Base-by-base conservation (phyloP, 92 coral and sea anemone species). In the Parazoanthus swiftii region DNA sequence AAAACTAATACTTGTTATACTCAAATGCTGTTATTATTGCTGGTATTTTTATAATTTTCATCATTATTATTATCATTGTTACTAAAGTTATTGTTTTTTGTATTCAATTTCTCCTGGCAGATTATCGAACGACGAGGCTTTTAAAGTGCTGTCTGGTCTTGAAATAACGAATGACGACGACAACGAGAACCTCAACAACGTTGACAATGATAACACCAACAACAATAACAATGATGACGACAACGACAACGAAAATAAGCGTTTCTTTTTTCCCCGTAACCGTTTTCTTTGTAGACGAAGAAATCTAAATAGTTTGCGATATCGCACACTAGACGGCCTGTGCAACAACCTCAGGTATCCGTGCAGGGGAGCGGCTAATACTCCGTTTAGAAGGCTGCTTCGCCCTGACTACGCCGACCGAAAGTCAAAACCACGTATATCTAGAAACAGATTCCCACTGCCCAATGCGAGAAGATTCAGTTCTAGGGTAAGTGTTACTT, bases 281-380 rank as follows among this genome's bases (percentile, higher is more conserved):
- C 65, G 65, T 2, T 11, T 11, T 56, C 1, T 11, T 1, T 56
- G 65, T 56, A 11, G 20, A 56, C 20, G 18, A 56, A 8, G 65
- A 13, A 14, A 56, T 56, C 3, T 1, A 56, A 56, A 3, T 4
- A 56, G 15, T 29, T 29, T 29, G 4, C 65, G 20, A 56, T 56
- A 56, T 56, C 65, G 65, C 65, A 14, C 18, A 56, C 70, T 81
- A 11, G 54, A 81, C 35, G 85, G 85, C 29, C 4, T 66, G 1
- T 81, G 85, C 51, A 81, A 81, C 46, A 81, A 81, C 46, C 85
- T 81, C 1, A 16, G 15, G 18, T 2, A 82, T 46, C 86, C 77
- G 21, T 71, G 63, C 58, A 67, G 42, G 33, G 86, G 86, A 21
- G 18, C 58, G 58, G 39, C 23, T 3, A 82, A 82, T 48, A 68